phyloP scores from a whole-genome alignment of 2,113 vertebrate species.

The Seriola aureovittata region DNA sequence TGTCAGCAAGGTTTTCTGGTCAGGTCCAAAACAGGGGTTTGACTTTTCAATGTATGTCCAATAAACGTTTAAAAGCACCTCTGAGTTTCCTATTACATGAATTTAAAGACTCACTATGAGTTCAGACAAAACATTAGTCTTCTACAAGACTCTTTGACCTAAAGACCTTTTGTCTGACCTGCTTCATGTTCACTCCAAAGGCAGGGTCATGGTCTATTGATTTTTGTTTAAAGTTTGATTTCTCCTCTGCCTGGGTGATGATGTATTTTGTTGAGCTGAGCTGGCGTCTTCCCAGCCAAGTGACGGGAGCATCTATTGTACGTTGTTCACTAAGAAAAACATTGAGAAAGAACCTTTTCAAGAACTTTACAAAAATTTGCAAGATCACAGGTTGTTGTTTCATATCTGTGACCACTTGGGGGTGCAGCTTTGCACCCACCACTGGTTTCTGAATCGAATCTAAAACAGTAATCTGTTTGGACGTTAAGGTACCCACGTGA shows the following conservation, averaged over 20 bases:
- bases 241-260: background rate
- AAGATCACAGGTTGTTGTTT: background rate
- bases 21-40: too few species aligned
- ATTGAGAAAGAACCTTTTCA: background rate
- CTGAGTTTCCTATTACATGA: too few species aligned
- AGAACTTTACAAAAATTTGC: background rate
- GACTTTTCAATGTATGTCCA: too few species aligned
- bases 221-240: too few species aligned
- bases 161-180: background rate
- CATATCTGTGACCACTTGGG: background rate
- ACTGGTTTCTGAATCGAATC: background rate
- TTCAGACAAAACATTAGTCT: too few species aligned
- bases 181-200: background rate
- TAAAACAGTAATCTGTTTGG: constrained; percentile 26
- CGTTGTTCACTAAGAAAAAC: background rate
- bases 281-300: background rate
- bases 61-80: too few species aligned
- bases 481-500: constrained; percentile 84
- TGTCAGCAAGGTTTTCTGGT: too few species aligned
- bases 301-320: background rate
- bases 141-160: background rate
- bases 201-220: too few species aligned
- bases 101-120: too few species aligned
- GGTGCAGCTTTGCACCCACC: background rate
- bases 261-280: background rate